phyloP scores from a whole-genome alignment of 2,797 vertebrate genomes.

The Loriculus beryllinus region DNA sequence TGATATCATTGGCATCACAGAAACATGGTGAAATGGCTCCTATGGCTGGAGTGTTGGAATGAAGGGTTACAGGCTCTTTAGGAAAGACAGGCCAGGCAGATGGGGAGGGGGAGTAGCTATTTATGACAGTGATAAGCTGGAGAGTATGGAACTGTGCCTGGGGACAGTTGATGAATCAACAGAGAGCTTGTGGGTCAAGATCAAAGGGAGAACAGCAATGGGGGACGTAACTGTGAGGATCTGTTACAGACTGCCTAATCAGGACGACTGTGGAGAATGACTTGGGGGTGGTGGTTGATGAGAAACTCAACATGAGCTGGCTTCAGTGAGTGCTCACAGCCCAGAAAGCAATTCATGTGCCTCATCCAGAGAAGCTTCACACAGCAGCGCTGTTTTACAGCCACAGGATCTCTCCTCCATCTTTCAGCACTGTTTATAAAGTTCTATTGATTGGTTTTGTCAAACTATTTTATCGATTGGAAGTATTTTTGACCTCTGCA shows the following conservation, averaged over 20 bases:
- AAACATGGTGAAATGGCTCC: not conserved
- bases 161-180: not conserved
- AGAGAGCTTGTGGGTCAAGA: not conserved
- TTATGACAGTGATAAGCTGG: not conserved
- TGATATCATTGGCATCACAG: not conserved
- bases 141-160: not conserved
- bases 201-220: not conserved
- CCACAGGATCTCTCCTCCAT: not conserved
- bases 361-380: accelerated
- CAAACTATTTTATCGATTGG: not conserved
- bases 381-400: not conserved
- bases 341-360: not conserved
- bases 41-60: not conserved
- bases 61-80: not conserved
- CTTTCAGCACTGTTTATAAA: not conserved
- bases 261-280: not conserved
- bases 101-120: not conserved
- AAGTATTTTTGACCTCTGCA: not conserved
- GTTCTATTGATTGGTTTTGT: slow-evolving; percentile 4
- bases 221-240: not conserved
- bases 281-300: not conserved
- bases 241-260: not conserved
- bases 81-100: not conserved
- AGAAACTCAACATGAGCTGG: not conserved
- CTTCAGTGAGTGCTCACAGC: not conserved